These are phyloP conservation scores for Mycteria americana DNA, from an alignment of 2,797 vertebrate species.

Conservation along the genomic window DNA sequence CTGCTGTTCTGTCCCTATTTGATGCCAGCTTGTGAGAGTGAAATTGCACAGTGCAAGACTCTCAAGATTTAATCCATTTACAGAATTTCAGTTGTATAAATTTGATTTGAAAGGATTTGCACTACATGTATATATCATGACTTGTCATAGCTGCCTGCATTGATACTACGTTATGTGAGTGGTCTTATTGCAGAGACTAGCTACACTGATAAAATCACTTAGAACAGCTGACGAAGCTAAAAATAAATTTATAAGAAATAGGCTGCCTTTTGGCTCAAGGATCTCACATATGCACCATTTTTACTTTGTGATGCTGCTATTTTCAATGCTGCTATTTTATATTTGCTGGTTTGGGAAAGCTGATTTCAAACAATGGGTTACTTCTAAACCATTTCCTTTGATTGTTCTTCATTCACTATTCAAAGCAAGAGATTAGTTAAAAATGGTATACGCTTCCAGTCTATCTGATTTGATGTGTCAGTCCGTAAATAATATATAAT, in stretches of 20 bases:
- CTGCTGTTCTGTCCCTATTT: background rate
- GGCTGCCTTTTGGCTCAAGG: background rate
- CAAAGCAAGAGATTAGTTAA: background rate
- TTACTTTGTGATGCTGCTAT: constrained; percentile 16
- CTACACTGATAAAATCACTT: constrained; percentile 20
- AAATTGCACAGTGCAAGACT: background rate
- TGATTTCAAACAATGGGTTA: constrained; percentile 29
- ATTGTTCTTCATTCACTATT: constrained; percentile 9
- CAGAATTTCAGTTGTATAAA: background rate
- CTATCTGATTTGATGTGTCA: background rate
- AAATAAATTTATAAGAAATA: constrained; percentile 19
- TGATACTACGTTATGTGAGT: background rate
- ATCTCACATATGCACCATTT: background rate
- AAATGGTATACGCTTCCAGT: background rate
- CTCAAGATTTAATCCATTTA: background rate
- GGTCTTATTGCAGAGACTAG: background rate
- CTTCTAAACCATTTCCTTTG: constrained; percentile 20
- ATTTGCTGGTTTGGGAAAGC: constrained; percentile 26
- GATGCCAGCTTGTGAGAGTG: background rate
- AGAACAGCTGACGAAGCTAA: constrained; percentile 28
- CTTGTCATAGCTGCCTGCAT: background rate
- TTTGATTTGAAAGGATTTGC: background rate
- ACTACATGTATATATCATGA: background rate
- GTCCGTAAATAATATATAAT: background rate
- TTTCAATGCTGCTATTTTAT: background rate